These are phyloP conservation scores for Alloplasta piceator DNA, from an alignment of 2,888 invertebrate species.

Conservation along the genomic window DNA sequence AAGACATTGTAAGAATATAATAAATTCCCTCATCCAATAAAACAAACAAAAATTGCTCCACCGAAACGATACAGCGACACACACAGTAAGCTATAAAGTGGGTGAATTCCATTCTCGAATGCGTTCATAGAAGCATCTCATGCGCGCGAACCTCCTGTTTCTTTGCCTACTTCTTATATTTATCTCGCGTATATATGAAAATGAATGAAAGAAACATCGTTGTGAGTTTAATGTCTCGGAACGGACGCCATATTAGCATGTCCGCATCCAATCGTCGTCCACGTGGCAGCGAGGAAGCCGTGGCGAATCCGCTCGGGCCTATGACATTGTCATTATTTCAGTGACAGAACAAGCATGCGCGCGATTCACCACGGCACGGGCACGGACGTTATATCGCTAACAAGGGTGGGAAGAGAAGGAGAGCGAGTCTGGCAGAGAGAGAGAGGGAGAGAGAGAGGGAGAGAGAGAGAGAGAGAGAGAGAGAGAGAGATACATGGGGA, in stretches of 20 bases:
- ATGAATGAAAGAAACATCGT: slow-evolving; percentile 58
- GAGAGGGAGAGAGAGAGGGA: slow-evolving; percentile 58
- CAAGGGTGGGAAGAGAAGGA: slow-evolving; percentile 79
- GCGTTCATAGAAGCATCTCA: background rate
- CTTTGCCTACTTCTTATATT: slow-evolving; percentile 27
- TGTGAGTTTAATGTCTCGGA: slow-evolving; percentile 81
- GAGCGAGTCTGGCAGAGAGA: slow-evolving; percentile 50
- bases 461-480: slow-evolving; percentile 10
- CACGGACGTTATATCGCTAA: slow-evolving; percentile 77
- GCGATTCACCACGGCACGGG: slow-evolving; percentile 78
- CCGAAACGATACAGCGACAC: background rate
- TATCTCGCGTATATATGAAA: slow-evolving; percentile 30
- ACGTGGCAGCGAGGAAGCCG: slow-evolving; percentile 79
- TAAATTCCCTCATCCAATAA: background rate
- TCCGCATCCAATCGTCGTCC: slow-evolving; percentile 82
- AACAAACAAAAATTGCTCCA: background rate
- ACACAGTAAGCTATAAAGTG: background rate
- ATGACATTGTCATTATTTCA: slow-evolving; percentile 83
- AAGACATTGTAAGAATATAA: too few species aligned
- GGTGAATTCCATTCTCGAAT: background rate
- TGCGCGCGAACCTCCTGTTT: slow-evolving; percentile 10
- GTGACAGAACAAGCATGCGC: slow-evolving; percentile 82
- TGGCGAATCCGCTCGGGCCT: slow-evolving; percentile 79
- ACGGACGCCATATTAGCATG: slow-evolving; percentile 83
- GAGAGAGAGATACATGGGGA: slow-evolving; percentile 26